A percentile compares a stretch with the other conserved stretches of the same genome.
Conservation (phyloP, 2,888 invertebrate genomes). For the Drosophila prostipennis region DNA sequence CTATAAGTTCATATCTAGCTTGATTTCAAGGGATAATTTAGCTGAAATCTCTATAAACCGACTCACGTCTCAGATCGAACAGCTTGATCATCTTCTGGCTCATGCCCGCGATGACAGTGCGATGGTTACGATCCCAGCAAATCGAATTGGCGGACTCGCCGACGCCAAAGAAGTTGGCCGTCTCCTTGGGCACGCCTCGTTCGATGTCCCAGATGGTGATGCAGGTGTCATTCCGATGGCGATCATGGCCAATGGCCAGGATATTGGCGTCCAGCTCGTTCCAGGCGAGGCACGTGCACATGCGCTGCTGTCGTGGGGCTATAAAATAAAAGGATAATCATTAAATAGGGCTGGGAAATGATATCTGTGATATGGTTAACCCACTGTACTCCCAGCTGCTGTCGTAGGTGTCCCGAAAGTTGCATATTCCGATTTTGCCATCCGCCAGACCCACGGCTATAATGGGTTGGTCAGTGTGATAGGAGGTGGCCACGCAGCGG, state of each 20-base stretch:
- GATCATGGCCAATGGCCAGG: slow-evolving; percentile 94
- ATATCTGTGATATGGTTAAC: slow-evolving; percentile 9
- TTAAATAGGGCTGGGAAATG: too few relatives aligned
- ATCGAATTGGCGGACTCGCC: slow-evolving; percentile 94
- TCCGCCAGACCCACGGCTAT: slow-evolving; percentile 95
- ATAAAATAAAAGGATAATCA: slow-evolving; percentile 1
- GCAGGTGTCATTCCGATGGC: slow-evolving; percentile 94
- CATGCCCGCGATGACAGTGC: slow-evolving; percentile 94
- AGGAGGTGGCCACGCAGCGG: slow-evolving; percentile 94
- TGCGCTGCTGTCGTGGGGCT: slow-evolving; percentile 93
- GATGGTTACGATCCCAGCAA: slow-evolving; percentile 91
- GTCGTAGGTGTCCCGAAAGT: slow-evolving; percentile 89
- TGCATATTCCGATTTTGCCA: slow-evolving; percentile 93
- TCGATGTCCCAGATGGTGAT: slow-evolving; percentile 94
- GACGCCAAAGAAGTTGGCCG: slow-evolving; percentile 89
- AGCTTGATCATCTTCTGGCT: slow-evolving; percentile 94
- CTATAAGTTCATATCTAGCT: neutral
- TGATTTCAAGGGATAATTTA: too few relatives aligned
- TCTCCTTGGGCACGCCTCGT: slow-evolving; percentile 82
- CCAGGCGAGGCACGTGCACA: slow-evolving; percentile 95
- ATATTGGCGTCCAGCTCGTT: slow-evolving; percentile 92
- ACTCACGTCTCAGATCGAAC: slow-evolving; percentile 93
- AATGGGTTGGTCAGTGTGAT: slow-evolving; percentile 91
- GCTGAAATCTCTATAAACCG: neutral
- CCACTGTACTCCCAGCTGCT: slow-evolving; percentile 83